Evolutionary conservation across 2,113 vertebrate species (phyloP).

Genomic region (Ictalurus punctatus): DNA sequence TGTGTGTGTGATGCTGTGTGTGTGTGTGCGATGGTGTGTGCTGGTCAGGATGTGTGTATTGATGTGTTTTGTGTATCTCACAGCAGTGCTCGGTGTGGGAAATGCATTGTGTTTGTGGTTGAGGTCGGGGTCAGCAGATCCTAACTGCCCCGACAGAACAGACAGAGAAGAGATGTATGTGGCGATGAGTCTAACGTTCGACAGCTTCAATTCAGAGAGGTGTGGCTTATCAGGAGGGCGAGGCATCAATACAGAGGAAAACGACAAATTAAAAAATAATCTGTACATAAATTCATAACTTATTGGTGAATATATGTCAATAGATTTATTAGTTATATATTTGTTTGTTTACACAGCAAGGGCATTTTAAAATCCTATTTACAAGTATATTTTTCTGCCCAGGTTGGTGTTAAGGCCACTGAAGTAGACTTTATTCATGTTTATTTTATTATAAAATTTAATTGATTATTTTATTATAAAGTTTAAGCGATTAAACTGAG

Average conservation of each 20-base stretch:
- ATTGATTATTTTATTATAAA: neutral
- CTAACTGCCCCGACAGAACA: neutral
- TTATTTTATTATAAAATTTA: neutral
- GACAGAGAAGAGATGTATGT: constrained; percentile 5
- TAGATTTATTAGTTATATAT: neutral
- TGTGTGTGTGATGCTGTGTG: neutral
- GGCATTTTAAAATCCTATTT: too few relatives aligned
- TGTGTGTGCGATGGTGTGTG: neutral
- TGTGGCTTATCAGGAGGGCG: neutral
- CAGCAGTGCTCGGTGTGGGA: constrained; percentile 36
- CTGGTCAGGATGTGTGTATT: too few relatives aligned
- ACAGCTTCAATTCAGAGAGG: neutral
- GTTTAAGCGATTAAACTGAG: neutral
- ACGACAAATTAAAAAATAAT: neutral
- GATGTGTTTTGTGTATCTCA: neutral
- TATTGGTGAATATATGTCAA: neutral
- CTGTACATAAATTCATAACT: neutral
- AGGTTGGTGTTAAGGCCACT: neutral
- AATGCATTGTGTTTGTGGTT: constrained; percentile 18
- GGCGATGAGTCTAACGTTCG: neutral
- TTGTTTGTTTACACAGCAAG: neutral
- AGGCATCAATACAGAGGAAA: neutral
- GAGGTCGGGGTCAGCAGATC: constrained; percentile 32
- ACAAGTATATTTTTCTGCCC: neutral
- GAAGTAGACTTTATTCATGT: too few relatives aligned